Conservation (phyloP, 2,797 vertebrate species). For the Parambassis ranga region DNA sequence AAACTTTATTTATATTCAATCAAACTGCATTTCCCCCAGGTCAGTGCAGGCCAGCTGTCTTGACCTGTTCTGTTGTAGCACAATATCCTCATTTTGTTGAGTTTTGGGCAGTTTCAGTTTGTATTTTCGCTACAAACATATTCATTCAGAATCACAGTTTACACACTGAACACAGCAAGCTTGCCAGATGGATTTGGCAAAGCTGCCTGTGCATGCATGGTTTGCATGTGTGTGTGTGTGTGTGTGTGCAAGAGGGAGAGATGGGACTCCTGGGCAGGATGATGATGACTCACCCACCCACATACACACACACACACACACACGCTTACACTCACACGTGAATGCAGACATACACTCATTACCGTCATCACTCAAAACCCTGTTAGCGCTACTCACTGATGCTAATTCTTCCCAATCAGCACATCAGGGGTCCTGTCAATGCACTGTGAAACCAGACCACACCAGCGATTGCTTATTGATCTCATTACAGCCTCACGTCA, state of each 20-base stretch:
- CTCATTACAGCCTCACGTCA: conserved; percentile 65
- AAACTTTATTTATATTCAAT: too few relatives aligned
- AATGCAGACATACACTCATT: conserved; percentile 45
- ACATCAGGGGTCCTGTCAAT: conserved; percentile 61
- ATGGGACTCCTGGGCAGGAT: conserved; percentile 46
- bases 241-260: conserved; percentile 8
- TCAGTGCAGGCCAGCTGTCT: too few relatives aligned
- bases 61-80: neutral
- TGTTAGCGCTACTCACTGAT: conserved; percentile 58
- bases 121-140: conserved; percentile 10
- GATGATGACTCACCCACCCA: conserved; percentile 64
- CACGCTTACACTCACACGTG: conserved; percentile 14
- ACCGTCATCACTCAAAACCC: conserved; percentile 60
- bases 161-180: conserved; percentile 28
- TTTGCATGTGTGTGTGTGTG: conserved; percentile 26
- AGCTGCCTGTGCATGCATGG: conserved; percentile 26
- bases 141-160: conserved; percentile 37
- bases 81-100: neutral
- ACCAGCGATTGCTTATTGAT: conserved; percentile 69
- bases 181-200: conserved; percentile 58
- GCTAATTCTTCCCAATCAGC: conserved; percentile 72
- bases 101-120: neutral
- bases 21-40: too few relatives aligned
- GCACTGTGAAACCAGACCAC: conserved; percentile 61
- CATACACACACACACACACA: neutral